Base-by-base conservation (phyloP, 1,140 invertebrate species). In the Nasonia vitripennis region DNA sequence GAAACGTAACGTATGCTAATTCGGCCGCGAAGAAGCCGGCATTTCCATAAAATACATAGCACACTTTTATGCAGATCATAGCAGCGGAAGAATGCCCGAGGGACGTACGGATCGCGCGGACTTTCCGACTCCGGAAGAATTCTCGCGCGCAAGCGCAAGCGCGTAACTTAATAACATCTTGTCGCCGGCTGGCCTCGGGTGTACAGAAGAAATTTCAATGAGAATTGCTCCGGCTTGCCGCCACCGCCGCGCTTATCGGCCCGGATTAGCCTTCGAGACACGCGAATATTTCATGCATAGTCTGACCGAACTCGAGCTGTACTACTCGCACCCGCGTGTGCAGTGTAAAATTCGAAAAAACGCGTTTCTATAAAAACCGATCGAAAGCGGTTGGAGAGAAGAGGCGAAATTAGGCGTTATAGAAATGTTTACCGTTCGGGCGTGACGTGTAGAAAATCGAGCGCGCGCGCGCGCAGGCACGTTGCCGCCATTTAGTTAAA, bases 401-500 rank as follows among this genome's bases (percentile, higher is more conserved):
- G 14, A 14, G 10, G 55, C 14, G 20, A n/a, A 77, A 83, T 83
- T 83, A 51, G 34, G 17, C 82, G 23, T 83, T 83, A 83, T 51
- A 67, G 55, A 81, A 73, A 81, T 81, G 80, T 81, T 81, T 81
- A 73, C 80, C 70, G 45, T 55, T 27, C 23, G 70, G 55, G 70
- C 51, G 67, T 83, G 81, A 83, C 55, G 34, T 27, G 34, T 77
- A 27, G 48, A 74, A 55, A 74, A 74, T 12, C 6, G 0, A 37
- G 45, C 27, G 34, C 0, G 71, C 10, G 71, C 0, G 31, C 74
- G 10, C 12, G 14, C n/a, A 62, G 78, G 78, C 78, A 85, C 77
- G 77, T 85, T 85, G 31, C 83, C 20, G 78, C 68, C 45, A 70
- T 85, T 80, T 67, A 67, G 31, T 73, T 80, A 41, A 80, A 85